Conservation (phyloP, 2,797 vertebrate species). For the Myioborus melanocephalus region DNA sequence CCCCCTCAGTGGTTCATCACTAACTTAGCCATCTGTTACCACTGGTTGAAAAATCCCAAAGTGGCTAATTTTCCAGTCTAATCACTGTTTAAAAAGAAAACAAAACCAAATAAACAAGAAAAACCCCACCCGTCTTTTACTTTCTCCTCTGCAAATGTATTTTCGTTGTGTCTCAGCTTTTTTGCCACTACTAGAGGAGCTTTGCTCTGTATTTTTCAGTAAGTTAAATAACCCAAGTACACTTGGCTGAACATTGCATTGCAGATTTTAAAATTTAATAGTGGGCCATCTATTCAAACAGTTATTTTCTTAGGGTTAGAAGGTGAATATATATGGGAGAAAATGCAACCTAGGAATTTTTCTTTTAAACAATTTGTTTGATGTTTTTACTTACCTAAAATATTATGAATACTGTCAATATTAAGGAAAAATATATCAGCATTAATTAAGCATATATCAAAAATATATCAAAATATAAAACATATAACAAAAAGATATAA, state of each 20-base stretch:
- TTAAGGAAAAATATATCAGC: neutral
- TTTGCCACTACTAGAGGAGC: neutral
- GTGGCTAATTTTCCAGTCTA: slow-evolving; percentile 32
- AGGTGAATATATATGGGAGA: neutral
- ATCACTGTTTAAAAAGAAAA: slow-evolving; percentile 17
- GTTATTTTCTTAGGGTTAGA: neutral
- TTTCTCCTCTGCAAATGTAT: neutral
- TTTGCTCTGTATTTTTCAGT: neutral
- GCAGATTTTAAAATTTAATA: neutral
- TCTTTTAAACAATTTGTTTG: neutral
- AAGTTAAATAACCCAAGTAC: neutral
- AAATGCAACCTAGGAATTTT: neutral
- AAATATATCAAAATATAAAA: neutral
- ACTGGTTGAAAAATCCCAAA: slow-evolving; percentile 20
- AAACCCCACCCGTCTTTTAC: neutral
- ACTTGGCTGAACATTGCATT: neutral
- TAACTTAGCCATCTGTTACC: slow-evolving; percentile 55
- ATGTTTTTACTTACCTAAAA: neutral
- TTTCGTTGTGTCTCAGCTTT: neutral
- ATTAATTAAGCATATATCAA: neutral
- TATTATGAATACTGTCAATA: neutral
- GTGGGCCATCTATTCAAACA: neutral
- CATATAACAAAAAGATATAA: neutral
- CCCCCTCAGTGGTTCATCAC: slow-evolving; percentile 6
- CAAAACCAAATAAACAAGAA: neutral